phyloP scores from a whole-genome alignment of 2,797 vertebrate genomes.

The Hydrophis major region DNA sequence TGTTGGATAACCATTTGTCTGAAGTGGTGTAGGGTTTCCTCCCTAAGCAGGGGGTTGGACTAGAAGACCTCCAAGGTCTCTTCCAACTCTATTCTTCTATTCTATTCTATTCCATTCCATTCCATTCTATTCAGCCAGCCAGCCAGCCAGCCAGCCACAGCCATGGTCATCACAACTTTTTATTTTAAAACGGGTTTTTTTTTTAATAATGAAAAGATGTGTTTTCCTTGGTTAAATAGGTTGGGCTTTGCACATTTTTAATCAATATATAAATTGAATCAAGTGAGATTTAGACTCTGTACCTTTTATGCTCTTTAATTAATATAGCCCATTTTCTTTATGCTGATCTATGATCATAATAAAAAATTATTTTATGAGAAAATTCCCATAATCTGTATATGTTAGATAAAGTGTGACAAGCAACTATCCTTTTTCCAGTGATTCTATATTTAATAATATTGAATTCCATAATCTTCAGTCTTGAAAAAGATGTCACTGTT shows the following conservation, averaged over 20 bases:
- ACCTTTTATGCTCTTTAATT: background rate
- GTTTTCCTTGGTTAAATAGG: background rate
- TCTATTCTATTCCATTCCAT: no score
- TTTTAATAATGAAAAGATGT: background rate
- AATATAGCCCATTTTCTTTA: background rate
- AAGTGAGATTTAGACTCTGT: background rate
- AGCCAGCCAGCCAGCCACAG: background rate
- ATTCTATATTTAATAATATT: background rate
- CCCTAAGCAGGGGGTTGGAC: no score
- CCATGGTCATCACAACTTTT: background rate
- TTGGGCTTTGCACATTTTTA: background rate
- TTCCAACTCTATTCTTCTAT: no score
- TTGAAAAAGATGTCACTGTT: background rate
- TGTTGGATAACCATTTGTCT: no score
- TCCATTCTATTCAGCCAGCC: no score
- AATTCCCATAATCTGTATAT: background rate
- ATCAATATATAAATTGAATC: background rate
- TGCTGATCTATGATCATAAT: background rate
- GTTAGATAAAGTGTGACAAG: background rate
- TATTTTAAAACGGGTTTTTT: background rate
- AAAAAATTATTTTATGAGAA: background rate
- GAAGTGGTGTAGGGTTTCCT: no score
- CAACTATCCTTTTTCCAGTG: background rate
- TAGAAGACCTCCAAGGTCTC: no score
- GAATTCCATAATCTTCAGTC: background rate